Percentiles rank a stretch among this genome's conserved stretches.
Conservation (phyloP, 2,888 invertebrate genomes). For the Tromatobia lineatoria region DNA sequence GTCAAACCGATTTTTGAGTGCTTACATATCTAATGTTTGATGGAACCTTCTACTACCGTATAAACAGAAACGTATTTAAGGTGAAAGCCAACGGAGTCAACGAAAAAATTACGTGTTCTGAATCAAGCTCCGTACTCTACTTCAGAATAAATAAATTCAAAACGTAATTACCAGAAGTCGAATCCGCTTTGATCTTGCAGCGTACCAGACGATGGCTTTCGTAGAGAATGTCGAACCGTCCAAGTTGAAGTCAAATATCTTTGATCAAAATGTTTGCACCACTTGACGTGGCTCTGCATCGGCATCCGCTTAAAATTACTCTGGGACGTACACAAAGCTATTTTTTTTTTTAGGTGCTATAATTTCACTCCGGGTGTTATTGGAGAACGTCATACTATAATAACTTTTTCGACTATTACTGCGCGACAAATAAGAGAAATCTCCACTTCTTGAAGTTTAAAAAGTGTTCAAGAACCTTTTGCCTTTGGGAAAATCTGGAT, state of each 20-base stretch:
- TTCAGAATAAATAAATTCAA: slow-evolving; percentile 23
- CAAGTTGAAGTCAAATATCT: slow-evolving; percentile 14
- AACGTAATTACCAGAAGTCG: slow-evolving; percentile 22
- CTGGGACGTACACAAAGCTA: background rate
- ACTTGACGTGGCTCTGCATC: background rate
- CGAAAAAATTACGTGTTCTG: slow-evolving; percentile 9
- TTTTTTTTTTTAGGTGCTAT: background rate
- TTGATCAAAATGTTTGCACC: slow-evolving; percentile 9
- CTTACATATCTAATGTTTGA: background rate
- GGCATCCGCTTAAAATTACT: background rate
- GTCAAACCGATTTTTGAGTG: background rate
- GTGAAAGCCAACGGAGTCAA: slow-evolving; percentile 10
- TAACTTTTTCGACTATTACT: background rate
- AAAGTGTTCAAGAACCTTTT: too few relatives aligned
- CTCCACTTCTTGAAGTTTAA: too few relatives aligned
- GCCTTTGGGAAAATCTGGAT: too few relatives aligned
- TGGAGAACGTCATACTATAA: background rate
- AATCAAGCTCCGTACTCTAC: background rate
- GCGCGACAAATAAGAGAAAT: background rate
- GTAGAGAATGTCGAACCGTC: slow-evolving; percentile 3
- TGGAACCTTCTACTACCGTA: background rate
- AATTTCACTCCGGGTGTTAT: background rate
- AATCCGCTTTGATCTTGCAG: slow-evolving; percentile 27
- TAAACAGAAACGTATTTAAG: slow-evolving; percentile 16
- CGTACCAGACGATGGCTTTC: background rate